These are phyloP conservation scores for Caprella mutica DNA, from an alignment of 2,888 invertebrate genomes.

Conservation along the genomic window DNA sequence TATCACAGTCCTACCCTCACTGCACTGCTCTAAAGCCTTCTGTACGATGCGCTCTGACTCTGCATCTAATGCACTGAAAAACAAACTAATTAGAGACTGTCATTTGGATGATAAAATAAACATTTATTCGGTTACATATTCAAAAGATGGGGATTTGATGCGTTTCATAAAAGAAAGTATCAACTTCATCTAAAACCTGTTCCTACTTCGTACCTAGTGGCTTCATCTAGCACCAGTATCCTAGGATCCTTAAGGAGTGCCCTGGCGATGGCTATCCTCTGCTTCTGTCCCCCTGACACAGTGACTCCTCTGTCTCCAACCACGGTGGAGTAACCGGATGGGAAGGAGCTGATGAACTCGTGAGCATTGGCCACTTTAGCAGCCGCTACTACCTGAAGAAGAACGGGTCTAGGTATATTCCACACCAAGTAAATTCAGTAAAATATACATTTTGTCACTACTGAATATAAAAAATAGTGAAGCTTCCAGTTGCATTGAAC, in stretches of 20 bases:
- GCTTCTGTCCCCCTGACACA: conserved; percentile 91
- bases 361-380: conserved; percentile 82
- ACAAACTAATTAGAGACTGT: too few relatives aligned
- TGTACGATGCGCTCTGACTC: conserved; percentile 86
- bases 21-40: conserved; percentile 69
- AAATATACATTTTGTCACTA: too few relatives aligned
- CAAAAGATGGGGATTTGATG: too few relatives aligned
- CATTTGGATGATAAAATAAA: too few relatives aligned
- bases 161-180: too few relatives aligned
- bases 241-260: conserved; percentile 84
- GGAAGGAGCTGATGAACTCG: conserved; percentile 71
- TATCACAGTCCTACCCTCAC: conserved; percentile 76
- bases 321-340: conserved; percentile 68
- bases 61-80: conserved; percentile 72
- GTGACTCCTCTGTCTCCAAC: conserved; percentile 83
- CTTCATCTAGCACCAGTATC: conserved; percentile 81
- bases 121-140: too few relatives aligned
- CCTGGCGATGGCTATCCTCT: conserved; percentile 86
- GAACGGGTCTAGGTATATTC: too few relatives aligned
- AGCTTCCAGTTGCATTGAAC: too few relatives aligned
- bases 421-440: too few relatives aligned
- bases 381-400: conserved; percentile 56
- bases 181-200: too few relatives aligned
- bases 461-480: too few relatives aligned
- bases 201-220: conserved; percentile 59